Base-by-base conservation (phyloP, 2,113 vertebrate genomes). In the Panthera uncia region DNA sequence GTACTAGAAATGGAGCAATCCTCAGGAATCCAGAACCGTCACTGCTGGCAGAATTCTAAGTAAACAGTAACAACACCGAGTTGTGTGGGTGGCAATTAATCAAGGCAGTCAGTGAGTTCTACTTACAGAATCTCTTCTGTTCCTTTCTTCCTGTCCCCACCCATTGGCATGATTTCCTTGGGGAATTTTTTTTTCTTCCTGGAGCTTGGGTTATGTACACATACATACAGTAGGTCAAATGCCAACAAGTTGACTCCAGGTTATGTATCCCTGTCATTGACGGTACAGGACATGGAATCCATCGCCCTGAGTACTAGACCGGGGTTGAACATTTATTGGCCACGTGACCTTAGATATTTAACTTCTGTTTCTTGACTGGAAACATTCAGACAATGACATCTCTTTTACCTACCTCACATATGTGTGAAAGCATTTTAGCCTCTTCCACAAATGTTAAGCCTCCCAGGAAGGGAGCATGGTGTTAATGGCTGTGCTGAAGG, bases 21-120 rank as follows among this genome's bases (percentile, higher is more conserved):
- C 55, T 86, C 84, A 97, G 86, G 97, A 98, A 98, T 98, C 94
- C 91, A 79, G 98, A 98, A 80, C 79, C 97, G 79, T 95, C 81
- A n/a, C 81, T 97, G 84, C 97, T 97, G 98, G 97, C 98, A 97
- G 87, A 96, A 81, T 89, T 92, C 95, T 98, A 98, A 98, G 97
- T 98, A 98, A 98, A 98, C 87, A 98, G 94, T 68, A 98, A 94
- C 97, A 98, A 98, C 89, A 97, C 98, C 95, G 98, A 89, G 36
- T 74, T 74, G 95, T 55, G 97, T 98, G 98, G 98, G 98, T 89
- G 97, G 98, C 79, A 96, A 98, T 98, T 98, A 97, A 97, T 98
- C 97, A 98, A 91, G 95, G 97, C 95, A 94, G 93, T 94, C 98
- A 92, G 81, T 11, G 94, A 95, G 83, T 89, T 97, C 94, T 94